These are phyloP conservation scores for Gobionotothen gibberifrons DNA, from an alignment of 2,797 vertebrate species.

Conservation along the genomic window DNA sequence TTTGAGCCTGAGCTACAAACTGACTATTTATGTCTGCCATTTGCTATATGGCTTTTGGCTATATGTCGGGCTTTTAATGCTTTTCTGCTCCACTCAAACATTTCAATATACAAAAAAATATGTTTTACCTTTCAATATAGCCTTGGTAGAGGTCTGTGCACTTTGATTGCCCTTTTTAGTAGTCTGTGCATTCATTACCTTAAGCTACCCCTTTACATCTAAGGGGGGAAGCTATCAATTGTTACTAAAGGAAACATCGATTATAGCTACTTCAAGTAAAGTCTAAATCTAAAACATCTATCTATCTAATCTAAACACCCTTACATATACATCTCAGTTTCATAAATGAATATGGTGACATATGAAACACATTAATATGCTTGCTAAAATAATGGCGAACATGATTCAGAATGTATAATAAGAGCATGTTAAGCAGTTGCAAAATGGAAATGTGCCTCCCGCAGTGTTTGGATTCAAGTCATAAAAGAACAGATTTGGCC, in stretches of 20 bases:
- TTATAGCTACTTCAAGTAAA: neutral
- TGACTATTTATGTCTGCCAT: neutral
- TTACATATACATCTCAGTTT: neutral
- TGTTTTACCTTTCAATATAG: too few species aligned
- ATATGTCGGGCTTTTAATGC: neutral
- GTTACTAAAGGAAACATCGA: neutral
- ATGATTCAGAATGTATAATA: constrained; percentile 1
- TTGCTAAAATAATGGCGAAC: neutral
- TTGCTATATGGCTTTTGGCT: neutral
- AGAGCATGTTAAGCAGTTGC: neutral
- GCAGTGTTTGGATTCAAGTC: constrained; percentile 21
- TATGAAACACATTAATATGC: neutral
- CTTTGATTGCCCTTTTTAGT: too few species aligned
- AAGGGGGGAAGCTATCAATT: neutral
- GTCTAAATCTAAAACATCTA: too few species aligned
- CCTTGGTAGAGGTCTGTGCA: too few species aligned
- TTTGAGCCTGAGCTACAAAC: neutral
- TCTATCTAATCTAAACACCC: neutral
- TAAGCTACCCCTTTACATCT: neutral
- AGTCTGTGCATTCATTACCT: neutral
- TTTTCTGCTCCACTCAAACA: neutral
- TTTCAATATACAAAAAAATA: too few species aligned
- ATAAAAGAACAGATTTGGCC: constrained; percentile 18
- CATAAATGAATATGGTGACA: neutral
- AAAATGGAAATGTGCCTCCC: constrained; percentile 23